Evolutionary conservation across 1,140 invertebrate species (phyloP), one percentile per base, ranked within the genome.

Genomic region (Cecropterus lyciades): DNA sequence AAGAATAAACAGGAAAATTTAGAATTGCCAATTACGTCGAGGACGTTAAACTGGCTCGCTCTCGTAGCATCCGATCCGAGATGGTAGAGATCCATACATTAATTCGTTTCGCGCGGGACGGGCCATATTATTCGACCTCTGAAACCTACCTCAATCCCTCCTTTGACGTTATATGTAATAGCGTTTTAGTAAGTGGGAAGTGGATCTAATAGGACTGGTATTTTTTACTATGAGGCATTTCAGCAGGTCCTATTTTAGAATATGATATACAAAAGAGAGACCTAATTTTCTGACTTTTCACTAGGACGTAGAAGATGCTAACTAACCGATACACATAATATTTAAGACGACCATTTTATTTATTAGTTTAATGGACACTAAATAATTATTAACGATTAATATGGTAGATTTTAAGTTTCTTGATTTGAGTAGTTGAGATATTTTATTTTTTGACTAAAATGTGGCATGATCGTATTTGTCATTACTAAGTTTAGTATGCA

Each of bases 11-110:
- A 40, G 24, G 52, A 17, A 55, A 55, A 40, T 55, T 24, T 11
- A 40, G 30, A 15, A 33, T 5, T 13, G 45, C 24, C 57, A 60
- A 60, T 48, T 60, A 43, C 20, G 45, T 15, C 57, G 59, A 63
- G 30, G 59, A 49, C 46, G 17, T 33, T 3, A 51, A 51, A 51
- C 59, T 63, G 59, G 59, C 59, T 63, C 59, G 42, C 14, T 51
- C 46, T n/a, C 20, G 48, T 48, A 33, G 13, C 27, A 37, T 37
- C 59, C 59, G 59, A 33, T 46, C 14, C 10, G 33, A 46, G n/a
- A n/a, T n/a, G n/a, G n/a, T 43, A 46, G 16, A 30, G 15, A 14
- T 55, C 52, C 27, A 30, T 14, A 33, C 52, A n/a, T 16, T 55
- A 37, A 17, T 40, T 55, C 37, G 20, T 24, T 49, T 49, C 20